Base-by-base conservation (phyloP, 2,797 vertebrate species). In the Luscinia luscinia region DNA sequence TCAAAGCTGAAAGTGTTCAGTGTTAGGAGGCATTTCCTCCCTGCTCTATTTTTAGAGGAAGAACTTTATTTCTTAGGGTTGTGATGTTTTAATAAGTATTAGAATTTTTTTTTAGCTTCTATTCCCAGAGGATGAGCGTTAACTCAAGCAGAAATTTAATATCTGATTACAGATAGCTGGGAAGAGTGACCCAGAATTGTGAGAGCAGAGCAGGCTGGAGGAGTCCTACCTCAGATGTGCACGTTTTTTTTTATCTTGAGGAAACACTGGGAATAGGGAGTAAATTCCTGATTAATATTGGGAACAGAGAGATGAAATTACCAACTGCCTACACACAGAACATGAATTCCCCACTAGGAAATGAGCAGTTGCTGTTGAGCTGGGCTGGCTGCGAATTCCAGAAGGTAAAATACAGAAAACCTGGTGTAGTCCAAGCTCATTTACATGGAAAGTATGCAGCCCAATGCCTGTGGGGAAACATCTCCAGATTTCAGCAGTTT, bases 221-320 rank as follows among this genome's bases (percentile, higher is more conserved):
- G 27, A 57, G 73, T n/a, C 63, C 77, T 22, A 7, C 26, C 91
- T 91, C 51, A 36, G 54, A 32, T 11, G 11, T 11, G 41, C 9
- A 2, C 13, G 17, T 41, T 41, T 41, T 41, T 41, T 62, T 62
- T 49, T 43, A 67, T 67, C 86, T 49, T 1, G 3, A 45, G 23
- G 69, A 74, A 72, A 30, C 46, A 3, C 43, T 62, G 66, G 11
- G 20, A 78, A 84, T 32, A 45, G 61, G 54, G 58, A 81, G n/a
- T 18, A 9, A 80, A 63, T 61, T 88, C 87, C 69, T 90, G 70
- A 86, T 95, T 94, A 66, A 76, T 57, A 73, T 3, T 88, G 80
- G 85, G 82, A 75, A 66, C 69, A 40, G 10, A 15, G 24, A 75
- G 83, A 66, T 88, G 73, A 81, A 93, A 93, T 91, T 87, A 32